Evolutionary conservation across 1,140 invertebrate species (phyloP), one percentile per base, ranked within the genome.

Genomic region (Macrobrachium rosenbergii): DNA sequence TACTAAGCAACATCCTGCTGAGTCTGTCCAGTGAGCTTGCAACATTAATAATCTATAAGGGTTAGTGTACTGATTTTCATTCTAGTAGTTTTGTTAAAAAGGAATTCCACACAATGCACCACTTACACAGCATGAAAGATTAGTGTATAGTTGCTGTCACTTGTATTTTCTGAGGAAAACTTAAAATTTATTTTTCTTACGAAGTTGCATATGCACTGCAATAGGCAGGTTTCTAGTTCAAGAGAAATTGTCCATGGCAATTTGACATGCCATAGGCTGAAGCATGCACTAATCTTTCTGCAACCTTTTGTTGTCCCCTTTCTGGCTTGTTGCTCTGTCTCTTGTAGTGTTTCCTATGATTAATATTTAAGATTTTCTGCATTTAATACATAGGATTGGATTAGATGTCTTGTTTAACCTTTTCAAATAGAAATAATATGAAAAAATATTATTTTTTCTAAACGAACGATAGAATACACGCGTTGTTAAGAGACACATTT

Each of bases 401-500:
- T 88, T 88, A 88, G 86, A 73, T 88, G 86, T 88, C 80, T 82
- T 82, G 86, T 88, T 88, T 88, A 52, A 87, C 86, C 76, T 82
- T 88, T 88, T 88, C 80, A 88, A 8, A 77, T 88, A 88, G 81
- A 83, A 82, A 88, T 88, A 69, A 88, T 82, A 83, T 82, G 81
- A 83, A 88, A 52, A 37, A 82, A 78, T 72, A 88, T 88, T 88
- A 88, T 88, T 88, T 88, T 88, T 88, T 88, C 81, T 83, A 87
- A 81, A 87, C 67, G 75, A 82, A 82, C 81, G 81, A 37, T 37
- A 75, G 82, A 88, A 81, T 67, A 78, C 77, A 88, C 73, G 76
- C 86, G 82, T 88, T 88, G 86, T 88, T 88, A 76, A 88, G 69
- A 81, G 80, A 88, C 86, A 88, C 86, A 88, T 88, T 88, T 83